phyloP scores from a whole-genome alignment of 2,797 vertebrate genomes.

The Martes flavigula region DNA sequence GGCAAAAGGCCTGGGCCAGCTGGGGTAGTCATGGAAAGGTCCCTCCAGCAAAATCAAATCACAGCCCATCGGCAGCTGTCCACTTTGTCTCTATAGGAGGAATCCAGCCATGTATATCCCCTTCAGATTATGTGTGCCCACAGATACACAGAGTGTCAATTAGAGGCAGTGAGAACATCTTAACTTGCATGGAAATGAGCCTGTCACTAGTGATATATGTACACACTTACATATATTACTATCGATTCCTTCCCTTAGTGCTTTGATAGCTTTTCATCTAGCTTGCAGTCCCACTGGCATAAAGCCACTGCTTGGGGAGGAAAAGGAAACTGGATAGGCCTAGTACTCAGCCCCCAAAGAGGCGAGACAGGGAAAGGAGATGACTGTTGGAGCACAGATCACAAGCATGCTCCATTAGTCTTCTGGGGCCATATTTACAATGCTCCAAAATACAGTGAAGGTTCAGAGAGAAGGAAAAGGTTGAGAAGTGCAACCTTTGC shows the following conservation, averaged over 20 bases:
- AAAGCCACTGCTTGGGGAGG: conserved; percentile 25
- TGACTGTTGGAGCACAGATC: background rate
- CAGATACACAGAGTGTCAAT: background rate
- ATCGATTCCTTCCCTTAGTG: background rate
- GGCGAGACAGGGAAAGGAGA: background rate
- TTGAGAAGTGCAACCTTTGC: background rate
- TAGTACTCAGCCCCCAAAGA: background rate
- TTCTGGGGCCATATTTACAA: background rate
- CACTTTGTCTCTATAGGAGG: background rate
- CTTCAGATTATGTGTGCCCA: background rate
- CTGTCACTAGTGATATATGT: conserved; percentile 58
- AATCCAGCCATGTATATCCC: background rate
- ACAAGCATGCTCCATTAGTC: background rate
- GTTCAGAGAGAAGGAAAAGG: conserved; percentile 3
- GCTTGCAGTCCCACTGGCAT: background rate
- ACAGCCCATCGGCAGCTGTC: background rate
- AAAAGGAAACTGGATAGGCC: background rate
- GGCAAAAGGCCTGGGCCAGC: background rate
- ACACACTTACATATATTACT: conserved; percentile 21
- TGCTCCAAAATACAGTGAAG: background rate
- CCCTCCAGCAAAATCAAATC: conserved; percentile 19
- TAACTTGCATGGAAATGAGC: conserved; percentile 55
- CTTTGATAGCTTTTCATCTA: conserved; percentile 58
- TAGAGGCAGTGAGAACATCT: conserved; percentile 23
- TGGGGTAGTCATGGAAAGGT: background rate